Conservation (phyloP, 1,140 invertebrate genomes). For the Cyclargus thomasi region DNA sequence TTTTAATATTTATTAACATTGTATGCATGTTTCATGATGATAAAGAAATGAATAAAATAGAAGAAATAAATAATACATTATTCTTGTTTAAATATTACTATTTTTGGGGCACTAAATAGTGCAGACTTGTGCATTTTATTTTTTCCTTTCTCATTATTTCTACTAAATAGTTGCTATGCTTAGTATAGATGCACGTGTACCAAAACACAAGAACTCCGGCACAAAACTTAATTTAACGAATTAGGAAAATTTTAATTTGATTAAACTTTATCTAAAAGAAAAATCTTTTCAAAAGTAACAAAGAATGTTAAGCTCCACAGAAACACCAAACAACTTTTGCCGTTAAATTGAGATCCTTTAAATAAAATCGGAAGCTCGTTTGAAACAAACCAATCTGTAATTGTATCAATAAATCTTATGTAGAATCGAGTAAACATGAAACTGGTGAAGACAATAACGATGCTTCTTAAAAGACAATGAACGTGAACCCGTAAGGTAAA, state of each 20-base stretch:
- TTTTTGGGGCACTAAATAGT: no score
- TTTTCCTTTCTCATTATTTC: no score
- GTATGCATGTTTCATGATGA: no score
- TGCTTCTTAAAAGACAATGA: neutral
- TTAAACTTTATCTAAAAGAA: neutral
- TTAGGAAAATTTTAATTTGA: neutral
- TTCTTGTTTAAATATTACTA: no score
- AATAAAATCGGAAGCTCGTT: slow-evolving; percentile 14
- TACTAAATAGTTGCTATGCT: no score
- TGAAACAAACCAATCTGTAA: neutral
- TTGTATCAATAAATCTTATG: slow-evolving; percentile 2
- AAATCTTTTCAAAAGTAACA: neutral
- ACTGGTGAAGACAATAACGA: neutral
- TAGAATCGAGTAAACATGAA: slow-evolving; percentile 3
- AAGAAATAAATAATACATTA: no score
- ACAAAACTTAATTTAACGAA: neutral
- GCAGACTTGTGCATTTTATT: no score
- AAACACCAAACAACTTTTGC: slow-evolving; percentile 7
- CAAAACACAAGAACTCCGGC: neutral
- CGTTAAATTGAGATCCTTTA: neutral
- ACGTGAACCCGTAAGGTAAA: neutral
- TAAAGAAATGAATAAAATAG: no score
- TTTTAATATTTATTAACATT: no score
- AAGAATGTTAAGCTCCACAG: slow-evolving; percentile 1
- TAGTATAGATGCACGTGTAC: no score